phyloP scores from a whole-genome alignment of 2,888 invertebrate genomes.

The Archips crataeganus region DNA sequence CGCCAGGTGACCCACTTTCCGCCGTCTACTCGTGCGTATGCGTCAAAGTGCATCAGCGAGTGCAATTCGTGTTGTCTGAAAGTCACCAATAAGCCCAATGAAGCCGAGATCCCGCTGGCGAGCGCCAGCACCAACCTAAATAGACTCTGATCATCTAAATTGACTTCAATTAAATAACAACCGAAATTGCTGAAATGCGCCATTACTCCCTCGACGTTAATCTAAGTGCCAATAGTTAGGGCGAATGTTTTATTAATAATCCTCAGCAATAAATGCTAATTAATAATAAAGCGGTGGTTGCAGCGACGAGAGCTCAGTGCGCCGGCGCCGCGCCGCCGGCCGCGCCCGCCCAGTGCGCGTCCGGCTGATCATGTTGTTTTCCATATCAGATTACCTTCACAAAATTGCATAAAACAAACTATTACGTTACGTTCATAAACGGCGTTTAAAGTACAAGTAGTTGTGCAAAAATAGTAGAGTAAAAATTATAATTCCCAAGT shows the following conservation, averaged over 20 bases:
- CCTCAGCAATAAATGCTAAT: conserved; percentile 79
- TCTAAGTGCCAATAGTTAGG: conserved; percentile 86
- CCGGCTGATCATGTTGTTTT: background rate
- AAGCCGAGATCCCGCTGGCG: conserved; percentile 85
- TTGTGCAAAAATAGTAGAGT: background rate
- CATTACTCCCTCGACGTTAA: conserved; percentile 85
- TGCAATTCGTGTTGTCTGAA: conserved; percentile 86
- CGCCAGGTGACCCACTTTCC: conserved; percentile 60
- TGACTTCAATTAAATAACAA: conserved; percentile 87
- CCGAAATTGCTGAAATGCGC: conserved; percentile 86
- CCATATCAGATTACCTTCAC: background rate
- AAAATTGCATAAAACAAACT: background rate
- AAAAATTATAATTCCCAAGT: background rate
- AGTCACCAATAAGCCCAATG: conserved; percentile 86
- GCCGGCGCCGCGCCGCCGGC: conserved; percentile 50
- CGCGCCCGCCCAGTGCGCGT: conserved; percentile 4
- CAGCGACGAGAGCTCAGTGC: conserved; percentile 69
- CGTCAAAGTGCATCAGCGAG: conserved; percentile 82
- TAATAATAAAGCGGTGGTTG: conserved; percentile 80
- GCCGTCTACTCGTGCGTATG: conserved; percentile 64
- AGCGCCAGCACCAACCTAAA: conserved; percentile 86
- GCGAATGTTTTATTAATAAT: conserved; percentile 85
- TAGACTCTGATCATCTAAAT: conserved; percentile 87
- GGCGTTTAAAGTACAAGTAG: background rate
- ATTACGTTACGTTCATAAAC: background rate